These are phyloP conservation scores for Cyphomyrus discorhynchus DNA, from an alignment of 2,113 vertebrate species.

Conservation along the genomic window DNA sequence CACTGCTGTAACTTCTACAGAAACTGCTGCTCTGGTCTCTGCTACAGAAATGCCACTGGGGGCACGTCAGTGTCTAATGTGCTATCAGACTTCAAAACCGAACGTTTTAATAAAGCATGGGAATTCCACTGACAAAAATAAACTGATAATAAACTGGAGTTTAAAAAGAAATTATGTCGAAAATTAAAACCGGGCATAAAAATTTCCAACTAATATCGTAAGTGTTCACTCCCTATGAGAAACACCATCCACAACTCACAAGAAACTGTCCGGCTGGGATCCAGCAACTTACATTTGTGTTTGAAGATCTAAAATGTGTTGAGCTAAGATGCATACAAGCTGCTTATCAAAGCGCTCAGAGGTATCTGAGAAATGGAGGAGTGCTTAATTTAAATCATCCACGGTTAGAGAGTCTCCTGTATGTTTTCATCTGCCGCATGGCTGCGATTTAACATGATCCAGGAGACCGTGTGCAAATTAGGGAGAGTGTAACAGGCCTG, in stretches of 20 bases:
- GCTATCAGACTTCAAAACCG: not conserved
- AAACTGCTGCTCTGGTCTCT: not conserved
- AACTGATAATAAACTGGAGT: constrained; percentile 7
- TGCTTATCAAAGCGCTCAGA: constrained; percentile 11
- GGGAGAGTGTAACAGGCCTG: not conserved
- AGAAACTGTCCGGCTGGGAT: constrained; percentile 6
- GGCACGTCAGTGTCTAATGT: not conserved
- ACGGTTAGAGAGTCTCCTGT: constrained; percentile 21
- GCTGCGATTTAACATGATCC: not conserved
- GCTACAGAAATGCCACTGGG: not conserved
- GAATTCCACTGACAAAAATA: not conserved
- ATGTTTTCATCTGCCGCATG: constrained; percentile 1
- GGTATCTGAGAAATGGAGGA: constrained; percentile 1
- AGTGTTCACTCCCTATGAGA: constrained; percentile 10
- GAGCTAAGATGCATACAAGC: constrained; percentile 20
- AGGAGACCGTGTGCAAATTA: constrained; percentile 6
- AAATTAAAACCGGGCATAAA: constrained; percentile 30
- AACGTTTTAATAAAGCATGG: not conserved
- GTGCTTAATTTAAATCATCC: constrained; percentile 24
- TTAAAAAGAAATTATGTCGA: constrained; percentile 14
- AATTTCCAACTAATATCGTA: constrained; percentile 16
- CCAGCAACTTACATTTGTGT: constrained; percentile 14
- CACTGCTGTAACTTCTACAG: not conserved
- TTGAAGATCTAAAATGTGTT: constrained; percentile 21
- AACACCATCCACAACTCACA: constrained; percentile 8